phyloP scores from a whole-genome alignment of 2,888 invertebrate species.

The Eurois occulta region DNA sequence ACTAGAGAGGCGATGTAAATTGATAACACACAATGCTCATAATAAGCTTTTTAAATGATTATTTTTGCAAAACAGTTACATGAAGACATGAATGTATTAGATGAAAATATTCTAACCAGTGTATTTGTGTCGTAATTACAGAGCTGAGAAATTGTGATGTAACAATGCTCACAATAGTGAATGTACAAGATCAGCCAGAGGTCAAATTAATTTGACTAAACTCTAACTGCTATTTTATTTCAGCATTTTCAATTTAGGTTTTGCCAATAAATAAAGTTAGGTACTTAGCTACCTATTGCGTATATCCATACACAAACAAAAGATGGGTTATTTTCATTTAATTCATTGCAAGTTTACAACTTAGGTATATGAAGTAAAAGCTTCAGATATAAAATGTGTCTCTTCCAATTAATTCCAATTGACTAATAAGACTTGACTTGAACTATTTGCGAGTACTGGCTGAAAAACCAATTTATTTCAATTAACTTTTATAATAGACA shows the following conservation, averaged over 20 bases:
- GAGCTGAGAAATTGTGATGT: slow-evolving; percentile 34
- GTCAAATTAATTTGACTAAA: slow-evolving; percentile 42
- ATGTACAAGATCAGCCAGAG: slow-evolving; percentile 56
- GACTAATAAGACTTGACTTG: slow-evolving; percentile 28
- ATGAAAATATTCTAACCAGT: slow-evolving; percentile 50
- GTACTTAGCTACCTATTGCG: background rate
- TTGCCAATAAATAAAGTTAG: slow-evolving; percentile 1
- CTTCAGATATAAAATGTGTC: slow-evolving; percentile 4
- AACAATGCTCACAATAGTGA: slow-evolving; percentile 39
- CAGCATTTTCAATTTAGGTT: background rate
- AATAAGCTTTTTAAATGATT: slow-evolving; percentile 49
- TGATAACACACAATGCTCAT: slow-evolving; percentile 77
- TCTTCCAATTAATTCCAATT: slow-evolving; percentile 24
- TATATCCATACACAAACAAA: slow-evolving; percentile 1
- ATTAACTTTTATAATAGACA: slow-evolving; percentile 21
- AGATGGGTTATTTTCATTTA: slow-evolving; percentile 50
- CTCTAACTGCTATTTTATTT: background rate
- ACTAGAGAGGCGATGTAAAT: slow-evolving; percentile 83
- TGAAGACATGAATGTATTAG: slow-evolving; percentile 35
- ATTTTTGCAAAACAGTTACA: slow-evolving; percentile 26
- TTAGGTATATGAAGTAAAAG: background rate
- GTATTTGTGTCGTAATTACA: background rate
- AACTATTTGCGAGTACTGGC: slow-evolving; percentile 16
- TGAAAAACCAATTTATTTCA: slow-evolving; percentile 38
- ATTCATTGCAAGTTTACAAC: slow-evolving; percentile 36